These are phyloP conservation scores for Pyralis farinalis DNA, from an alignment of 2,888 invertebrate genomes.

Conservation along the genomic window DNA sequence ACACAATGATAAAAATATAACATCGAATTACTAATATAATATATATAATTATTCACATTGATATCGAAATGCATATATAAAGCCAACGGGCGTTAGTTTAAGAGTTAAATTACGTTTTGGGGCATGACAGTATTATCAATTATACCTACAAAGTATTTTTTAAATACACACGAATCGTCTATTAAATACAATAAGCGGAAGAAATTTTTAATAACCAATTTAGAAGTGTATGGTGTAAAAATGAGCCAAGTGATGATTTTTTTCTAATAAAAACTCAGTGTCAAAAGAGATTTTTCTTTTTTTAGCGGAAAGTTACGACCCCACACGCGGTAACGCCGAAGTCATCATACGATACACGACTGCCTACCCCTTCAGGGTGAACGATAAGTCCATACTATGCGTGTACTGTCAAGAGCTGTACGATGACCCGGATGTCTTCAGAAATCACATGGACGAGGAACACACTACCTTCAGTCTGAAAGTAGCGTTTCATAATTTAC, in stretches of 20 bases:
- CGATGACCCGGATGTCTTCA: slow-evolving; percentile 55
- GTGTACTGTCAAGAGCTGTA: slow-evolving; percentile 66
- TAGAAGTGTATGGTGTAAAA: background rate
- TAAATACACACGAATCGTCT: too few species aligned
- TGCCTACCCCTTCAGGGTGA: slow-evolving; percentile 67
- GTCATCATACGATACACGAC: slow-evolving; percentile 60
- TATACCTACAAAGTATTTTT: too few species aligned
- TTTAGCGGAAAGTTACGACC: slow-evolving; percentile 64
- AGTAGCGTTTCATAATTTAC: slow-evolving; percentile 59
- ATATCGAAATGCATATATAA: too few species aligned
- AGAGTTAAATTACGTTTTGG: too few species aligned
- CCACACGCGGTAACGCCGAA: slow-evolving; percentile 63
- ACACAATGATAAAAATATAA: too few species aligned
- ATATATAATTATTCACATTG: too few species aligned
- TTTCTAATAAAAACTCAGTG: background rate
- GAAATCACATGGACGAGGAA: slow-evolving; percentile 56
- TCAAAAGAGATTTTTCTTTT: slow-evolving; percentile 50
- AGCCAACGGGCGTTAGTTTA: too few species aligned
- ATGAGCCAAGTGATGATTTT: slow-evolving; percentile 2
- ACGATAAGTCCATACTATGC: slow-evolving; percentile 66
- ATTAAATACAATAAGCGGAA: too few species aligned
- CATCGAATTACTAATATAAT: too few species aligned
- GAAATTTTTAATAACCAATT: background rate
- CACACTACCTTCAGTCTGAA: slow-evolving; percentile 53
- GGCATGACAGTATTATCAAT: too few species aligned